These are phyloP conservation scores for Drosophila lutescens DNA, from an alignment of 2,888 invertebrate genomes.

Conservation along the genomic window DNA sequence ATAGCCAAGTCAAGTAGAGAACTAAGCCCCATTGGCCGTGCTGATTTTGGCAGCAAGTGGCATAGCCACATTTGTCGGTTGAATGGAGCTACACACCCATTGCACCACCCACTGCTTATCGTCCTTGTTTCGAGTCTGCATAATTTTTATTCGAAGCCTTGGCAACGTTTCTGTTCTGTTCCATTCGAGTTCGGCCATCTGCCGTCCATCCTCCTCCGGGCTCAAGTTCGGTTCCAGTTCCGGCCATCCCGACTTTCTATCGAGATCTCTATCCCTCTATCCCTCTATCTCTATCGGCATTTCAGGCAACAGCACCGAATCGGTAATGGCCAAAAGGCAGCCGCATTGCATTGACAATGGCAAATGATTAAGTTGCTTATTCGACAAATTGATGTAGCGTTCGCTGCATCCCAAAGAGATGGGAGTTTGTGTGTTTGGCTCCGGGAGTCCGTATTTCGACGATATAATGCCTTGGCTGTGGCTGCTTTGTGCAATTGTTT, in stretches of 20 bases:
- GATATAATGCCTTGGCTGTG: slow-evolving; percentile 25
- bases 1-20: slow-evolving; percentile 48
- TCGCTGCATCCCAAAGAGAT: slow-evolving; percentile 32
- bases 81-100: slow-evolving; percentile 47
- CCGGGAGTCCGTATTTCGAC: slow-evolving; percentile 19
- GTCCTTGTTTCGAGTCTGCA: slow-evolving; percentile 60
- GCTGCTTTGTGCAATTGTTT: slow-evolving; percentile 28
- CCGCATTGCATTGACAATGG: slow-evolving; percentile 61
- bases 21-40: slow-evolving; percentile 20
- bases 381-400: slow-evolving; percentile 76
- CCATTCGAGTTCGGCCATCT: slow-evolving; percentile 24
- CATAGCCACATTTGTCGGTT: slow-evolving; percentile 75
- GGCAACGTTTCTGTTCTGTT: slow-evolving; percentile 53
- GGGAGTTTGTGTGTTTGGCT: slow-evolving; percentile 8
- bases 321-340: slow-evolving; percentile 38
- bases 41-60: slow-evolving; percentile 78
- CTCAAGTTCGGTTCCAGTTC: slow-evolving; percentile 19
- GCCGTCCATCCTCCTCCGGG: slow-evolving; percentile 11
- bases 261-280: slow-evolving; percentile 5
- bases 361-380: slow-evolving; percentile 80
- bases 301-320: slow-evolving; percentile 9
- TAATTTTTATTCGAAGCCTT: slow-evolving; percentile 72
- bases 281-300: slow-evolving; percentile 2
- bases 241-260: slow-evolving; percentile 15
- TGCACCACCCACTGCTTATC: slow-evolving; percentile 8